phyloP scores from a whole-genome alignment of 1,140 invertebrate species.

The Neodiprion fabricii region DNA sequence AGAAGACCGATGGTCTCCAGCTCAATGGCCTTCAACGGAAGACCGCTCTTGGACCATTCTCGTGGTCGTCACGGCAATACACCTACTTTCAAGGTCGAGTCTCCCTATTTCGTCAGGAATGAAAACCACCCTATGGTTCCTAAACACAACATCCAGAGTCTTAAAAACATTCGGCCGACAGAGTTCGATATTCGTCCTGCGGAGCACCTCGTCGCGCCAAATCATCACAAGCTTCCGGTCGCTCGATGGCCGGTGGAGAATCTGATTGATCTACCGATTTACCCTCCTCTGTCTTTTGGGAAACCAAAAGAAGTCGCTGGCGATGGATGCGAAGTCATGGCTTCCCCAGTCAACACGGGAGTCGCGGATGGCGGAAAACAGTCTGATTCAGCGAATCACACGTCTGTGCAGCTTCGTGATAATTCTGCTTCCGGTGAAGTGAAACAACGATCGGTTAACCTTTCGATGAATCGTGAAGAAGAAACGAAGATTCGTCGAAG shows the following conservation, averaged over 20 bases:
- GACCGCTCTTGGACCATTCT: no score
- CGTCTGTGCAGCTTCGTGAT: no score
- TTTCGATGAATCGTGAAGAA: neutral
- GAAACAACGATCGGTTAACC: neutral
- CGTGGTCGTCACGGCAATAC: no score
- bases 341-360: neutral
- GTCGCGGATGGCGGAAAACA: no score
- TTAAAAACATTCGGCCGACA: neutral
- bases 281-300: neutral
- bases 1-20: neutral
- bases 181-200: neutral
- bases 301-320: neutral
- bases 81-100: neutral
- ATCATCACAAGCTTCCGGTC: neutral
- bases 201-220: neutral
- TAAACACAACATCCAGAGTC: neutral
- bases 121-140: neutral
- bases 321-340: neutral
- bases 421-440: neutral
- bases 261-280: neutral
- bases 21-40: neutral
- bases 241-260: neutral
- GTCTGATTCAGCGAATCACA: no score
- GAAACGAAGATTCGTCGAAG: no score
- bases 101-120: neutral